A percentile compares a stretch with the other conserved stretches of the same genome.
Conservation (phyloP, 2,888 invertebrate species). For the Coleophora deauratella region DNA sequence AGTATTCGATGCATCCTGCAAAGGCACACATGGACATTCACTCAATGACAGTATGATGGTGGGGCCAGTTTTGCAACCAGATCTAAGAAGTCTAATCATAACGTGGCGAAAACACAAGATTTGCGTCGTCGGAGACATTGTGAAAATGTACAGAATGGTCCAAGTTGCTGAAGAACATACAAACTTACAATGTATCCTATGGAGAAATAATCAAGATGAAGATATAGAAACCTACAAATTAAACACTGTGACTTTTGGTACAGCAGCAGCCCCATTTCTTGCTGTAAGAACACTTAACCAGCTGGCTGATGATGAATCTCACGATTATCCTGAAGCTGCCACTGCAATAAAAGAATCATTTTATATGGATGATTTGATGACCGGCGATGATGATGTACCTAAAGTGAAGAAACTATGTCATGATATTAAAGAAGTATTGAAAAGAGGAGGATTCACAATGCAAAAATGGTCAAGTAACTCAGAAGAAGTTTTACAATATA, state of each 20-base stretch:
- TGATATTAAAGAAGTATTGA: neutral
- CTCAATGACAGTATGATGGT: conserved; percentile 19
- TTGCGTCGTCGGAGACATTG: conserved; percentile 18
- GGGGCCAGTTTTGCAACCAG: conserved; percentile 19
- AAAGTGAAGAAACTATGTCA: neutral
- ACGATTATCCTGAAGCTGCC: neutral
- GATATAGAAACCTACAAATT: neutral
- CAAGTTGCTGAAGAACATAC: conserved; percentile 13
- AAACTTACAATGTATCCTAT: conserved; percentile 20
- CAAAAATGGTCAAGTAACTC: conserved; percentile 2
- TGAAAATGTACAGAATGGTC: conserved; percentile 25
- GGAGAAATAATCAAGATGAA: neutral
- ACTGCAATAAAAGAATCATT: neutral
- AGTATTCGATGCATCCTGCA: conserved; percentile 16
- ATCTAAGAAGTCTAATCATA: conserved; percentile 17
- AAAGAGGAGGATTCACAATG: neutral
- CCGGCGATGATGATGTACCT: neutral
- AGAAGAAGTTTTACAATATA: too few species aligned
- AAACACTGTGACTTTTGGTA: neutral
- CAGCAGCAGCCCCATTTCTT: conserved; percentile 17
- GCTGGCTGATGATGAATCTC: neutral
- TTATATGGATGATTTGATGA: conserved; percentile 2
- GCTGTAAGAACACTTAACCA: neutral
- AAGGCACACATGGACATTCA: too few species aligned
- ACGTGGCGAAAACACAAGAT: conserved; percentile 19